A percentile compares a stretch with the other conserved stretches of the same genome.
phyloP scores from a whole-genome alignment of 2,113 vertebrate genomes.

The Lasiurus borealis region DNA sequence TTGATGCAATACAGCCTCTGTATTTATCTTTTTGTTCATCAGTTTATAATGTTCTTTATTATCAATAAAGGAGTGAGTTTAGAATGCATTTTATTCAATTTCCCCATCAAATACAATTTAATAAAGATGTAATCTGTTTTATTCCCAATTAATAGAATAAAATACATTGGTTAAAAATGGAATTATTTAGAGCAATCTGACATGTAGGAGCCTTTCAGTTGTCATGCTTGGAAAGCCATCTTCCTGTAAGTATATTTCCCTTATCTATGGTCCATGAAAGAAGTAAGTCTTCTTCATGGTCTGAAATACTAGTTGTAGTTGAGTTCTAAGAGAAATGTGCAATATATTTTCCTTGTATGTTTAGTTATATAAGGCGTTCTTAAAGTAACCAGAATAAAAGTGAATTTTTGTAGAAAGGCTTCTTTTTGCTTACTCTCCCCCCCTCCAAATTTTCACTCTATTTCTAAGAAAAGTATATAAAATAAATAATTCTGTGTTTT shows the following conservation, averaged over 20 bases:
- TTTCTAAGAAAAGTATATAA: slow-evolving; percentile 36
- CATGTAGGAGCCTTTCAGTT: neutral
- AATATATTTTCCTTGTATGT: too few relatives aligned
- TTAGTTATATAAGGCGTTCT: neutral
- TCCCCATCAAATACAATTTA: slow-evolving; percentile 43
- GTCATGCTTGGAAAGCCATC: neutral
- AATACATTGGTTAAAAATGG: slow-evolving; percentile 16
- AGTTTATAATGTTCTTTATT: too few relatives aligned
- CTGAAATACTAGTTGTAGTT: neutral
- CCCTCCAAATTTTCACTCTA: neutral
- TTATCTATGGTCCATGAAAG: neutral
- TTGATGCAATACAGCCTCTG: too few relatives aligned
- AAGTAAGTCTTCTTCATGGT: neutral
- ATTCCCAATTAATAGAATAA: neutral
- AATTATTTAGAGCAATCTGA: neutral
- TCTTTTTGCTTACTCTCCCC: neutral
- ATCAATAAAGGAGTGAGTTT: too few relatives aligned
- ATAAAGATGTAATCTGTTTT: neutral
- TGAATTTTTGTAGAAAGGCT: neutral
- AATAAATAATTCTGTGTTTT: neutral
- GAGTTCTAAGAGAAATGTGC: neutral
- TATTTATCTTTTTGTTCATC: too few relatives aligned
- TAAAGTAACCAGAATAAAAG: slow-evolving; percentile 22
- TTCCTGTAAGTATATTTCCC: neutral
- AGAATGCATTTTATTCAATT: slow-evolving; percentile 30